phyloP scores from a whole-genome alignment of 2,113 vertebrate genomes.

The Colius striatus region DNA sequence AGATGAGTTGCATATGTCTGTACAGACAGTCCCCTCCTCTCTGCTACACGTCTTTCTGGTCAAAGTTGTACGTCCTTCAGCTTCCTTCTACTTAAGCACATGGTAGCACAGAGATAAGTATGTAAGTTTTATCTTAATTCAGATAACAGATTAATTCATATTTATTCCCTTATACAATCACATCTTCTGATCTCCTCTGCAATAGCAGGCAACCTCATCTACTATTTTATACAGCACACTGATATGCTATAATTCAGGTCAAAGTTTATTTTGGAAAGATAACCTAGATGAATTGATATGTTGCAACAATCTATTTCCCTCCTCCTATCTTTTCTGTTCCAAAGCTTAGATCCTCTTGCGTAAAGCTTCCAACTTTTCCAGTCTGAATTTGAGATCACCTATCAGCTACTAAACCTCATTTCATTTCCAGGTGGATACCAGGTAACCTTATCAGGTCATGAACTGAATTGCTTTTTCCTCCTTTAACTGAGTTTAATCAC shows the following conservation, averaged over 20 bases:
- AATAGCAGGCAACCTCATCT: background rate
- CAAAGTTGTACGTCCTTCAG: background rate
- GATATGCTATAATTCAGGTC: background rate
- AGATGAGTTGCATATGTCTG: background rate
- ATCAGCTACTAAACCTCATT: background rate
- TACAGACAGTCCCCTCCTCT: background rate
- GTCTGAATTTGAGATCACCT: background rate
- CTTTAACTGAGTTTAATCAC: background rate
- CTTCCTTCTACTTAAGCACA: background rate
- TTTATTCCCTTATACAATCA: background rate
- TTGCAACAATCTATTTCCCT: background rate
- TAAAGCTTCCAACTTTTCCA: background rate
- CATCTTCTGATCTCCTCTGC: background rate
- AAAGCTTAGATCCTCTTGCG: background rate
- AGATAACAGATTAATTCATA: background rate
- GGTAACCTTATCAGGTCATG: background rate
- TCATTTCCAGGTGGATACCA: background rate
- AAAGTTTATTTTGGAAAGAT: conserved; percentile 35
- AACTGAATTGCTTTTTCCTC: background rate
- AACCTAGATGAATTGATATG: background rate
- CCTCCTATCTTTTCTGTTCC: background rate
- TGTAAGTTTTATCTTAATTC: background rate
- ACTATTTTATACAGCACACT: background rate
- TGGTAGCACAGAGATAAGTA: background rate
- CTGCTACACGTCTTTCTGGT: background rate